A percentile compares a stretch with the other conserved stretches of the same genome.
These are phyloP conservation scores for Musca vetustissima DNA, from an alignment of 1,140 invertebrate species.

Conservation along the genomic window DNA sequence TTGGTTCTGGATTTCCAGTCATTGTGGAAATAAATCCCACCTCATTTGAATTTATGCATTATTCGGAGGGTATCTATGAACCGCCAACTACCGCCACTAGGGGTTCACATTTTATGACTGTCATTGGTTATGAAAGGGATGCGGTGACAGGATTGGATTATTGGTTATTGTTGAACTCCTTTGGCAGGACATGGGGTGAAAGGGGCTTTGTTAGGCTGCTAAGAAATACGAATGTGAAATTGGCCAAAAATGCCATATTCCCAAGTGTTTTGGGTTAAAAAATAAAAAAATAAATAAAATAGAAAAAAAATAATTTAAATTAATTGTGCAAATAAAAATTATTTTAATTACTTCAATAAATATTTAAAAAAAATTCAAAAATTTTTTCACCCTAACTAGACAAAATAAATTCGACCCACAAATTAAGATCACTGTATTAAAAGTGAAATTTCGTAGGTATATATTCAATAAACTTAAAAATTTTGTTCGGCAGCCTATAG, in stretches of 20 bases:
- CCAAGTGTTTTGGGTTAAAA: too few relatives aligned
- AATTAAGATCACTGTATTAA: too few relatives aligned
- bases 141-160: constrained; percentile 62
- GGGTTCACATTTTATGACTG: constrained; percentile 57
- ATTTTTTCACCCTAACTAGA: too few relatives aligned
- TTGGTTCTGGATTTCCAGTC: constrained; percentile 73
- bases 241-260: constrained; percentile 64
- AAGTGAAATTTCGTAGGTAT: too few relatives aligned
- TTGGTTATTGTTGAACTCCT: constrained; percentile 70
- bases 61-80: constrained; percentile 64
- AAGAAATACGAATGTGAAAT: constrained; percentile 72
- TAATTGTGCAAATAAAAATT: too few relatives aligned
- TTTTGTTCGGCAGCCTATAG: too few relatives aligned
- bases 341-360: too few relatives aligned
- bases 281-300: too few relatives aligned
- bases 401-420: too few relatives aligned
- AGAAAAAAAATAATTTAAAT: too few relatives aligned
- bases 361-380: too few relatives aligned
- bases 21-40: constrained; percentile 79
- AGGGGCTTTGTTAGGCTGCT: constrained; percentile 88
- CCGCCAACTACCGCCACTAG: constrained; percentile 28
- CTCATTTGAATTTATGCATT: constrained; percentile 79
- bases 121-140: constrained; percentile 67
- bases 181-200: constrained; percentile 79
- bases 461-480: too few relatives aligned